These are phyloP conservation scores for Etheostoma spectabile DNA, from an alignment of 2,113 vertebrate species.

Conservation along the genomic window DNA sequence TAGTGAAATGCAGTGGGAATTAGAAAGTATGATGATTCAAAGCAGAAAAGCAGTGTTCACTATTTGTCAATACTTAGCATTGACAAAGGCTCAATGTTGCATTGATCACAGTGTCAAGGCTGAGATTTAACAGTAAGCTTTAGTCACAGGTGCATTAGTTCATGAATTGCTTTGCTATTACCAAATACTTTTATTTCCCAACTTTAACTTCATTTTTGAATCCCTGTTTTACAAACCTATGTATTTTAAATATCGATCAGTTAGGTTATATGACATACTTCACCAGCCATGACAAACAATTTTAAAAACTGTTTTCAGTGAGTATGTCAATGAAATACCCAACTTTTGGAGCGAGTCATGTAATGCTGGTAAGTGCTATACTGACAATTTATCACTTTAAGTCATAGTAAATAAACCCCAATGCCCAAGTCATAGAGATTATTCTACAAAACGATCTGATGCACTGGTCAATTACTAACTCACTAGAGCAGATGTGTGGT, in stretches of 20 bases:
- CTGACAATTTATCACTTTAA: neutral
- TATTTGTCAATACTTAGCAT: neutral
- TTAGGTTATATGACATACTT: neutral
- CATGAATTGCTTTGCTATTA: neutral
- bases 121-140: neutral
- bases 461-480: neutral
- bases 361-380: neutral
- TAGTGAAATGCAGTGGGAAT: neutral
- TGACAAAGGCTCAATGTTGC: neutral
- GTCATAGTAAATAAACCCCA: neutral
- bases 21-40: neutral
- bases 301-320: too few relatives aligned
- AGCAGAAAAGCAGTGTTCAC: neutral
- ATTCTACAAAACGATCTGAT: too few relatives aligned
- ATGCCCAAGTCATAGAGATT: neutral
- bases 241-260: neutral
- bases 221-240: neutral
- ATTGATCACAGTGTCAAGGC: neutral
- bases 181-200: neutral
- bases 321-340: too few relatives aligned
- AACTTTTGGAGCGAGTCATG: neutral
- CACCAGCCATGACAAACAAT: neutral
- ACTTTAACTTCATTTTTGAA: neutral
- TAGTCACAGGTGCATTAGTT: neutral
- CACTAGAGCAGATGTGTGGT: slow-evolving; percentile 13